Base-by-base conservation (phyloP, 1,140 invertebrate genomes). In the Goniozus legneri region DNA sequence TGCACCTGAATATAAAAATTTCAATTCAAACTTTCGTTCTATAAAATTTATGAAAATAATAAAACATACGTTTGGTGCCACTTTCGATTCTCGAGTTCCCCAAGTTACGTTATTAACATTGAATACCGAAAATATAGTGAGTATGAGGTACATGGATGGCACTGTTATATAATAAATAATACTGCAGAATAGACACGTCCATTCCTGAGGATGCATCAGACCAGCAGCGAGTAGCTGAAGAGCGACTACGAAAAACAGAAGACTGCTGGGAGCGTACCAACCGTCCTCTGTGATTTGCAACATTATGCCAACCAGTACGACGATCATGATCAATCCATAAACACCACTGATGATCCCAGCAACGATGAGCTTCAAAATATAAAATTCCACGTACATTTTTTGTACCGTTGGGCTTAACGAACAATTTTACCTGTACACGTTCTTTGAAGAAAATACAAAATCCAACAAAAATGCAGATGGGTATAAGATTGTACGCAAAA, bases 251-350 rank as follows among this genome's bases (percentile, higher is more conserved):
- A 88, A 77, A 33, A 91, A 85, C 61, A 93, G 89, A 3, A 93
- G 76, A 20, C 87, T 87, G 1, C 86, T 86, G 0, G 91, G 91
- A 1, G 89, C 87, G 8, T 87, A 47, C 58, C 83, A 81, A 7
- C 91, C 90, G 64, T 93, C 89, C 48, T 88, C 80, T 1, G 82
- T 71, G 43, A 93, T 87, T 73, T 93, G 89, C 2, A 93, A 71
- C 22, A 84, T 79, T 41, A 92, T 89, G 41, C 91, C 92, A 13
- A 97, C 87, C 3, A 96, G 76, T 1, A 97, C 95, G 20, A 94
- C 84, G 74, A 95, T 86, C 95, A 97, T 97, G 2, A 96, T 77
- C 51, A 97, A 78, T 0, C 88, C 88, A 68, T 97, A 97, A 1
- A 86, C 51, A 0, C 84, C 78, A 43, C 87, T 89, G 24, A 93